These are phyloP conservation scores for Brachyalestes nurse DNA, from an alignment of 2,797 vertebrate species.

Conservation along the genomic window DNA sequence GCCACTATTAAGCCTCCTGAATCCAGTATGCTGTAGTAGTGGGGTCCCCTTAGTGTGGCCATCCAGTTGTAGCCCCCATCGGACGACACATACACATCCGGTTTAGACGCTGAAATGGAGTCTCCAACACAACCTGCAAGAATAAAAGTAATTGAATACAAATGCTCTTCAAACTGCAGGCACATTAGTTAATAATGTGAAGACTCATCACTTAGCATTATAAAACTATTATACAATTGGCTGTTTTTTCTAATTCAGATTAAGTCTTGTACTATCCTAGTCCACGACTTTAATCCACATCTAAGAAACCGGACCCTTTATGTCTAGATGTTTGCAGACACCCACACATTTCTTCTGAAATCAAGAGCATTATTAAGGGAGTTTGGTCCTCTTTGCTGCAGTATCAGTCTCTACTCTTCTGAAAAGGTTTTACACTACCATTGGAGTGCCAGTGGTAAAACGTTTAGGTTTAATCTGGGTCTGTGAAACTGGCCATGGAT, in stretches of 20 bases:
- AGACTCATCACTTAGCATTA: not conserved
- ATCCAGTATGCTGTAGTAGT: conserved; percentile 83
- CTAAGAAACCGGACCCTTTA: not conserved
- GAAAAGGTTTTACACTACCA: too few relatives aligned
- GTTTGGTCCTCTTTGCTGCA: too few relatives aligned
- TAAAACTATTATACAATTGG: not conserved
- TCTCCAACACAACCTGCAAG: conserved; percentile 79
- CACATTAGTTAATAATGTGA: not conserved
- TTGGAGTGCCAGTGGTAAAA: too few relatives aligned
- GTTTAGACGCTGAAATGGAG: conserved; percentile 75
- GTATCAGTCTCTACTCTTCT: too few relatives aligned
- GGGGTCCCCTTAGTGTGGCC: conserved; percentile 76
- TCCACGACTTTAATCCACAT: too few relatives aligned
- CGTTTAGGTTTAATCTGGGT: too few relatives aligned
- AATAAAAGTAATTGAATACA: not conserved
- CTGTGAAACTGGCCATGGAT: too few relatives aligned
- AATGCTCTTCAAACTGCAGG: not conserved
- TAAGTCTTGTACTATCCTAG: too few relatives aligned
- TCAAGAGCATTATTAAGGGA: not conserved
- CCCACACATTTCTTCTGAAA: not conserved
- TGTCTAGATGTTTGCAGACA: not conserved
- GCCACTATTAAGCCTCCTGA: conserved; percentile 83
- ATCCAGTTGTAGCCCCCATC: conserved; percentile 83
- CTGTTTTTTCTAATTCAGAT: too few relatives aligned
- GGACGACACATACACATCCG: conserved; percentile 81